phyloP scores from a whole-genome alignment of 1,140 invertebrate species.

The Lepidurus packardi region DNA sequence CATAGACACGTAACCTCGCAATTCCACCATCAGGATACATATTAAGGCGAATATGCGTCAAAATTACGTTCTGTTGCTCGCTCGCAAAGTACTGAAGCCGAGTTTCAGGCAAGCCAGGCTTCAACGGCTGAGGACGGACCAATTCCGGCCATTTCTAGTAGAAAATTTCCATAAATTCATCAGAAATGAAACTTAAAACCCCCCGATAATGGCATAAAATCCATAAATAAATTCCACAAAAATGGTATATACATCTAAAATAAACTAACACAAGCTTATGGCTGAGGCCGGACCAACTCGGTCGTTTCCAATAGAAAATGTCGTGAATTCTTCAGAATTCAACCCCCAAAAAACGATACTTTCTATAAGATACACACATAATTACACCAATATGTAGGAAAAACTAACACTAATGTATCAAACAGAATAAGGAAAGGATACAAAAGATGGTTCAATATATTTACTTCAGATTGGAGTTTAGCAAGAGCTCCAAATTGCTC shows the following conservation, averaged over 20 bases:
- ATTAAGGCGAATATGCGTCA: conserved; percentile 57
- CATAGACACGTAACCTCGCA: conserved; percentile 57
- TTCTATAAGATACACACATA: background rate
- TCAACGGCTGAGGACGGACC: conserved; percentile 51
- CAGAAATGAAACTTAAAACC: no score
- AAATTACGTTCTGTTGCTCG: conserved; percentile 44
- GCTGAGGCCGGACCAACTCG: conserved; percentile 53
- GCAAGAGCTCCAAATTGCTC: conserved; percentile 48
- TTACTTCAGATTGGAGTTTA: conserved; percentile 48
- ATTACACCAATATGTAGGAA: background rate
- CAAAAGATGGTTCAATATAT: background rate
- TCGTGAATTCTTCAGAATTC: background rate
- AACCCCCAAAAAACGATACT: background rate
- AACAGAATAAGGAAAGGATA: background rate
- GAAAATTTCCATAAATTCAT: no score
- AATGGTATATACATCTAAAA: no score
- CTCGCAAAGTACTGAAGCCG: conserved; percentile 53
- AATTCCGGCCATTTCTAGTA: conserved; percentile 53
- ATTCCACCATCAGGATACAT: conserved; percentile 63
- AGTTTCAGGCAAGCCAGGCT: conserved; percentile 53
- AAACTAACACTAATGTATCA: background rate
- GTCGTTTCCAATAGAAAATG: conserved; percentile 48
- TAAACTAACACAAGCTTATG: no score
- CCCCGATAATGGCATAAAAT: no score
- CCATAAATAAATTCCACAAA: no score